A percentile compares a stretch with the other conserved stretches of the same genome.
These are phyloP conservation scores for Blastomussa wellsi DNA, from an alignment of 92 coral and sea anemone species.

Conservation along the genomic window DNA sequence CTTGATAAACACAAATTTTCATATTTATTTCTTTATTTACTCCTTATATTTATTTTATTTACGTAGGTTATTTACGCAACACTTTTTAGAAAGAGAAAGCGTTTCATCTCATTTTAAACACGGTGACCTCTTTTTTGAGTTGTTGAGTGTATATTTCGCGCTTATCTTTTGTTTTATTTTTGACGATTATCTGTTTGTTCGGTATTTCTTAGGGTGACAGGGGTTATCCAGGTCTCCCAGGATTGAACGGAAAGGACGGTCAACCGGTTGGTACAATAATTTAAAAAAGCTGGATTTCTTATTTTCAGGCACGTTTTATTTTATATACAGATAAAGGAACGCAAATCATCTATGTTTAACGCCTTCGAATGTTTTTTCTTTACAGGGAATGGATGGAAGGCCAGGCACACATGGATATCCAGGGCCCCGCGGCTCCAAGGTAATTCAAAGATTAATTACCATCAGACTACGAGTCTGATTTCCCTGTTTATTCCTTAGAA, in stretches of 20 bases:
- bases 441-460: not conserved
- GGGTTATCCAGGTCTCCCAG: slow-evolving; percentile 21
- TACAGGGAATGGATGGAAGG: slow-evolving; percentile 36
- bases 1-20: too few relatives aligned
- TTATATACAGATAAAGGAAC: not conserved
- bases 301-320: not conserved
- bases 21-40: too few relatives aligned
- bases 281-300: not conserved
- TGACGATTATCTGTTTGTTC: not conserved
- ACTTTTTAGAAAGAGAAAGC: not conserved
- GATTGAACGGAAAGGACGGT: slow-evolving; percentile 34
- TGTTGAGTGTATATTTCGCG: too few relatives aligned
- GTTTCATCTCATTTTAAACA: too few relatives aligned
- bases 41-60: not conserved
- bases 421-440: slow-evolving; percentile 42
- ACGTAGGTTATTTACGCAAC: too few relatives aligned
- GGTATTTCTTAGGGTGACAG: slow-evolving; percentile 2
- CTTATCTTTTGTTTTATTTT: not conserved
- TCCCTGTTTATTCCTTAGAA: too few relatives aligned
- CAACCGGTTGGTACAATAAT: slow-evolving; percentile 27
- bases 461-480: too few relatives aligned
- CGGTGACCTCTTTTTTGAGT: too few relatives aligned
- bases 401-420: slow-evolving; percentile 32
- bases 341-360: not conserved
- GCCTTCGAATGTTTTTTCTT: not conserved